These are phyloP conservation scores for Isotomurus palustris DNA, from an alignment of 2,888 invertebrate genomes.

Conservation along the genomic window DNA sequence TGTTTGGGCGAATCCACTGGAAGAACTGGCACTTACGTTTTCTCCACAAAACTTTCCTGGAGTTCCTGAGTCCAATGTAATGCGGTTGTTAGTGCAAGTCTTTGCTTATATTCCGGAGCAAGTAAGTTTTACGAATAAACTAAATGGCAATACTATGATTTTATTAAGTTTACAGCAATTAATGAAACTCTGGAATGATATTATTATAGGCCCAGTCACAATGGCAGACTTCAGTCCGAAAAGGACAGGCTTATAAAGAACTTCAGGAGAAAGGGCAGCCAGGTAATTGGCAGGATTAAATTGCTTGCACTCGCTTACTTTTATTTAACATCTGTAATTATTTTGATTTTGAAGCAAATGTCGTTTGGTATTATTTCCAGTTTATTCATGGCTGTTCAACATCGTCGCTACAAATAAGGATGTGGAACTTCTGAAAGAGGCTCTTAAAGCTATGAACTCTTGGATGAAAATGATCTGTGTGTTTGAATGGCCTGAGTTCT, in stretches of 20 bases:
- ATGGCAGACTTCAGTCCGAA: slow-evolving; percentile 36
- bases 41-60: slow-evolving; percentile 44
- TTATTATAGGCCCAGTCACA: slow-evolving; percentile 32
- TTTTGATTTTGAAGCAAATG: background rate
- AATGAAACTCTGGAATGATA: background rate
- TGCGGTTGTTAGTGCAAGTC: slow-evolving; percentile 40
- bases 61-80: slow-evolving; percentile 36
- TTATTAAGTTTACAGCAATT: background rate
- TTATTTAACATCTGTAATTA: background rate
- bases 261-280: slow-evolving; percentile 42
- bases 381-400: slow-evolving; percentile 43
- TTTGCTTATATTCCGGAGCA: slow-evolving; percentile 44
- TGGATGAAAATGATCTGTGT: slow-evolving; percentile 44
- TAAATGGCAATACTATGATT: background rate
- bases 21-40: slow-evolving; percentile 38
- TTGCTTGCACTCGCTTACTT: background rate
- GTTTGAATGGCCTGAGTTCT: slow-evolving; percentile 40
- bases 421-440: slow-evolving; percentile 36
- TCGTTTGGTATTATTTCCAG: slow-evolving; percentile 22
- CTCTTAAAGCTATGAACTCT: slow-evolving; percentile 38
- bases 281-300: slow-evolving; percentile 24
- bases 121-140: slow-evolving; percentile 5
- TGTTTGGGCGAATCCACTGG: slow-evolving; percentile 41
- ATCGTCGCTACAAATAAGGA: slow-evolving; percentile 35
- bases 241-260: slow-evolving; percentile 36